A percentile compares a stretch with the other conserved stretches of the same genome.
These are phyloP conservation scores for Mus musculus DNA, from an alignment of 2,113 vertebrate species.

Conservation along the genomic window GRCm39 chr15:15128001-15128500, in stretches of 20 bases:
- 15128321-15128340: background rate
- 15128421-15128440: slow-evolving; percentile 58
- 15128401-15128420: slow-evolving; percentile 53
- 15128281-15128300: background rate
- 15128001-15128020: too few species aligned
- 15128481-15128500: slow-evolving; percentile 69
- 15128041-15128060: background rate
- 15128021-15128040: background rate
- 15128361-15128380: slow-evolving; percentile 39
- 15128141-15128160: background rate
- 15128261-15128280: slow-evolving; percentile 25
- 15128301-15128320: slow-evolving; percentile 13
- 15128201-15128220: background rate
- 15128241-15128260: background rate
- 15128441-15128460: slow-evolving; percentile 71
- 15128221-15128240: slow-evolving; percentile 39
- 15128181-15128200: background rate
- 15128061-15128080: background rate
- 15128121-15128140: background rate
- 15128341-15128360: background rate
- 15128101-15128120: background rate
- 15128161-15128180: background rate
- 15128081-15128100: background rate
- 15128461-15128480: slow-evolving; percentile 69
- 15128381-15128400: slow-evolving; percentile 53